These are phyloP conservation scores for Psammodynastes pulverulentus DNA, from an alignment of 2,113 vertebrate species.

Conservation along the genomic window DNA sequence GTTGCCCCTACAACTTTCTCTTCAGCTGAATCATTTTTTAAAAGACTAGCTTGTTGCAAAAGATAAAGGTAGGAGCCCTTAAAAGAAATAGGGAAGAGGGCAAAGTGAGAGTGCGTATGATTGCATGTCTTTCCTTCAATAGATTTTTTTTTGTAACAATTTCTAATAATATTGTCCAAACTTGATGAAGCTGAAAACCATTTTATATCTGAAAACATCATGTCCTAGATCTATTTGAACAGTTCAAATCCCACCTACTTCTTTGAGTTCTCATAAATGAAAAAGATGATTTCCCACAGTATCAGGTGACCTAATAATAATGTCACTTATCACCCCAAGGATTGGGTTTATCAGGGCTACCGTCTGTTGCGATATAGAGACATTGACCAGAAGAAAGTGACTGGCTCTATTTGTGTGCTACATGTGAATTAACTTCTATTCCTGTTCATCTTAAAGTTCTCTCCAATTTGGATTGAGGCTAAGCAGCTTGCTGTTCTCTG, in stretches of 20 bases:
- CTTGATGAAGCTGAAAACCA: background rate
- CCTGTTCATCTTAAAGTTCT: constrained; percentile 16
- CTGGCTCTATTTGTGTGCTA: background rate
- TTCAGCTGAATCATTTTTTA: background rate
- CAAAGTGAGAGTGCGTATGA: background rate
- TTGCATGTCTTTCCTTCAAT: background rate
- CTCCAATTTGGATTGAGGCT: constrained; percentile 8
- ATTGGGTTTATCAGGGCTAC: background rate
- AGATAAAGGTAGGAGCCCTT: background rate
- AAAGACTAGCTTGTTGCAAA: background rate
- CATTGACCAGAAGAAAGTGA: background rate
- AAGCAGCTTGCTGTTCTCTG: background rate
- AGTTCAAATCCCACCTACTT: background rate
- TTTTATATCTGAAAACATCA: background rate
- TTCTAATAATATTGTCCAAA: background rate
- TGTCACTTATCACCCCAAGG: background rate
- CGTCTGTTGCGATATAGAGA: background rate
- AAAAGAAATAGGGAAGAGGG: background rate
- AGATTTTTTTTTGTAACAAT: background rate
- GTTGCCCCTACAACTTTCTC: background rate
- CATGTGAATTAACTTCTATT: background rate
- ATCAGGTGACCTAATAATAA: background rate
- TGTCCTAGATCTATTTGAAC: background rate
- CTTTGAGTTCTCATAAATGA: background rate
- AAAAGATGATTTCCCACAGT: background rate